These are phyloP conservation scores for Perizoma flavofasciatum DNA, from an alignment of 2,888 invertebrate species.

Conservation along the genomic window DNA sequence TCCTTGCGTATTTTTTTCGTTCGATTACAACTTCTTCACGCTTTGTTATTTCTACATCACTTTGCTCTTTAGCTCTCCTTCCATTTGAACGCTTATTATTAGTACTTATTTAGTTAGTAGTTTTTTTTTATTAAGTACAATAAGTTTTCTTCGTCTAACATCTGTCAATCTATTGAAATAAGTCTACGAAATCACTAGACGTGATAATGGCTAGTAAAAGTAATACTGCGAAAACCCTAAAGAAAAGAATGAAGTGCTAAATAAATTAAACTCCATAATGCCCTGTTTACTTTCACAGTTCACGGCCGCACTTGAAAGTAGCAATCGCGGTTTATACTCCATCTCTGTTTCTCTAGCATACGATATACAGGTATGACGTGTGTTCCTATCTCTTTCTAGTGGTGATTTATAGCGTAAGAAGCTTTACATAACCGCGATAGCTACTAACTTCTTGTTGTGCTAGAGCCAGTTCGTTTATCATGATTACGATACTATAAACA, in stretches of 20 bases:
- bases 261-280: slow-evolving; percentile 56
- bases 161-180: slow-evolving; percentile 24
- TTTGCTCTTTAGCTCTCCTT: slow-evolving; percentile 36
- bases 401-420: slow-evolving; percentile 69
- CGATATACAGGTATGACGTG: slow-evolving; percentile 30
- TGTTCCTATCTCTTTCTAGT: slow-evolving; percentile 52
- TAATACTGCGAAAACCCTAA: slow-evolving; percentile 35
- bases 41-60: slow-evolving; percentile 34
- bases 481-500: slow-evolving; percentile 71
- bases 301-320: slow-evolving; percentile 60
- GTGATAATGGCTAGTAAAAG: slow-evolving; percentile 31
- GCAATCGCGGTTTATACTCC: slow-evolving; percentile 37
- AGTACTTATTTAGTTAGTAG: slow-evolving; percentile 19
- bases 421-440: slow-evolving; percentile 64
- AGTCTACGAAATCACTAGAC: slow-evolving; percentile 22
- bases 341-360: slow-evolving; percentile 44
- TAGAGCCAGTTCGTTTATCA: slow-evolving; percentile 64
- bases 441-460: slow-evolving; percentile 66
- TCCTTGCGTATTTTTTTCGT: slow-evolving; percentile 31
- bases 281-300: slow-evolving; percentile 72
- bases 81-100: slow-evolving; percentile 32
- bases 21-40: slow-evolving; percentile 34
- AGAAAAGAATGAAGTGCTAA: slow-evolving; percentile 51
- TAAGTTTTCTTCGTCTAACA: slow-evolving; percentile 26
- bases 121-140: slow-evolving; percentile 39